Base-by-base conservation (phyloP, 1,140 invertebrate species). In the Sitobion miscanthi region DNA sequence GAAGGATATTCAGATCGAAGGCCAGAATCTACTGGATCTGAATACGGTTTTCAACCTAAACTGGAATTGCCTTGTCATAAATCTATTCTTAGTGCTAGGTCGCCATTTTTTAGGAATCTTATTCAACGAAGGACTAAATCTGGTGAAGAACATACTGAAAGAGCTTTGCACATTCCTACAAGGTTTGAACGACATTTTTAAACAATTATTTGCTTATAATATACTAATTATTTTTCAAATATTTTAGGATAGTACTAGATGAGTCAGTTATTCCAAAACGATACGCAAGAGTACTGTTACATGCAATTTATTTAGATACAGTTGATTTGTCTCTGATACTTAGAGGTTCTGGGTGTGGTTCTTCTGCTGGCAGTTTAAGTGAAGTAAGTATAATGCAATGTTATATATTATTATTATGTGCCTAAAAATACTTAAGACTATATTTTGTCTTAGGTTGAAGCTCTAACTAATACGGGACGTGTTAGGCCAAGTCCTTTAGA, bases 291-390 rank as follows among this genome's bases (percentile, higher is more conserved):
- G 98, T 99, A 47, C 95, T 99, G 89, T 95, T 99, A 86, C 97
- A 99, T 95, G 98, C 98, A 94, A 97, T 99, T 49, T 99, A 99
- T 95, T 96, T 98, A 87, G 99, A 99, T 95, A 97, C 97, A 94
- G 97, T 99, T 57, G 98, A 99, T 95, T 95, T 99, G 91, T 97
- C 97, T 25, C 96, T 98, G 82, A 98, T 99, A 94, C 96, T 98
- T 25, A 96, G 98, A n/a, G 97, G 96, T 83, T 96, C 95, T 87
- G 96, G 96, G 77, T 97, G 97, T 94, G 97, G 96, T 1, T 96
- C 96, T 90, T 96, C 96, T 93, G 95, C 96, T 85, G 96, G 96
- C 7, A 97, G 97, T 93, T 95, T 97, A 21, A 95, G 96, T 89
- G 96, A 96, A 95, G 96, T 96, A 94, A 94, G 90, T 93, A 94